Base-by-base conservation (phyloP, 2,888 invertebrate genomes). In the Minunthozetes semirufus region DNA sequence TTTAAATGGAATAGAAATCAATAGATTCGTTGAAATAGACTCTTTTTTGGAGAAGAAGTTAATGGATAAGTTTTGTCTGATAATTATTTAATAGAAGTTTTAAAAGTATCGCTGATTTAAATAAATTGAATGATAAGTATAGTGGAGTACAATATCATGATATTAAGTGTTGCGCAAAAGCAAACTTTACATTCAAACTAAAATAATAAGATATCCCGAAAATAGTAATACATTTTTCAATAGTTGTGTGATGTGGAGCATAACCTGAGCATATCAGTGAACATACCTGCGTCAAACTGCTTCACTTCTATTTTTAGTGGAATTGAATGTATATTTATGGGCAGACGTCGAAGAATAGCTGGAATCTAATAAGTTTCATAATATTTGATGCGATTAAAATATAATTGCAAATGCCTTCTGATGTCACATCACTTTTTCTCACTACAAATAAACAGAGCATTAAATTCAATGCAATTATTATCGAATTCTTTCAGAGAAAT, bases 301-400 rank as follows among this genome's bases (percentile, higher is more conserved):
- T 29, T 66, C 66, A 53, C 8, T 22, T 66, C 66, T 66, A 61
- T 61, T 61, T 61, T 61, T 61, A 61, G 61, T 61, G 9, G 15
- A 15, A 61, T 29, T 29, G 29, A n/a, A 61, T 61, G 15, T 3
- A 61, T 59, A 61, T 27, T 66, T 66, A 29, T 38, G 19, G 13
- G 15, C 25, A 61, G 13, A 42, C 42, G 4, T 15, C 17, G 48
- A 48, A 48, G 22, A 53, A 53, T 53, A 53, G 15, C 53, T 53
- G 6, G 22, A 4, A 53, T 53, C 22, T 19, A 53, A 53, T 53
- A 25, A 19, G 25, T 27, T 50, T 17, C 50, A 17, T 50, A n/a
- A 50, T 50, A 50, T 50, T n/a, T 50, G n/a, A 8, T 27, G 25
- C 27, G 5, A 29, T 27, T 61, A 15, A 61, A 27, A 1, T 19